These are phyloP conservation scores for Pterocles orientalis DNA, from an alignment of 2,113 vertebrate genomes.

Conservation along the genomic window DNA sequence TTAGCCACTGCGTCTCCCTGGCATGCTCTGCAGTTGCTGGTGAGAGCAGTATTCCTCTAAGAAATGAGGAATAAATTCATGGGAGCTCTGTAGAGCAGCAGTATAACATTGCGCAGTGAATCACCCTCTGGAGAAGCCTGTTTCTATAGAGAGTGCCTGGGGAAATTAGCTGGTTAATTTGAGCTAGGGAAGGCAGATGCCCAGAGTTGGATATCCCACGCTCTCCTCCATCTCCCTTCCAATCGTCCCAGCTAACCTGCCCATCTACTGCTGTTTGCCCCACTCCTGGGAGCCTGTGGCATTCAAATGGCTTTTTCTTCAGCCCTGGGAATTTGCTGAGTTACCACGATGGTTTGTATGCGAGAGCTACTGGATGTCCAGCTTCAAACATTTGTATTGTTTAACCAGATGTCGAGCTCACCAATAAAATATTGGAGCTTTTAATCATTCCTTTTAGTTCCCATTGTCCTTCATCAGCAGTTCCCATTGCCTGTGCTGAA, in stretches of 20 bases:
- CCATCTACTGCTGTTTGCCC: neutral
- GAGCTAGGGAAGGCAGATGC: neutral
- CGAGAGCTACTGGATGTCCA: neutral
- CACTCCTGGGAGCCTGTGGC: neutral
- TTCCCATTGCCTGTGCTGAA: neutral
- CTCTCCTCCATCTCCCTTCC: neutral
- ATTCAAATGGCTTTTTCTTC: neutral
- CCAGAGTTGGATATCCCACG: neutral
- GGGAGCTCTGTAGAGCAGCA: neutral
- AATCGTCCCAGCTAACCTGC: neutral
- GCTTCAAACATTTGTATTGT: neutral
- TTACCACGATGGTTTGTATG: neutral
- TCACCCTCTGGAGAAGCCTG: neutral
- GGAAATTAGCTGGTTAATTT: slow-evolving; percentile 1
- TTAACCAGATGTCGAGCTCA: neutral
- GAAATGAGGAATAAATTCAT: neutral
- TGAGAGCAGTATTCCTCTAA: neutral
- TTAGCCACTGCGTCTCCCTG: neutral
- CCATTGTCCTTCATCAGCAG: neutral
- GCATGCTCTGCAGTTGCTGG: neutral
- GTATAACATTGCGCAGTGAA: neutral
- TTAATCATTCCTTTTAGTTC: neutral
- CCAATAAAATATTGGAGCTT: slow-evolving; percentile 37
- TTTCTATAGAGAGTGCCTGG: neutral
- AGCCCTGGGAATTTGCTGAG: neutral